Percentiles rank a stretch among this genome's conserved stretches.
phyloP scores from a whole-genome alignment of 2,797 vertebrate genomes.

The Melanotaenia parkinsoni region DNA sequence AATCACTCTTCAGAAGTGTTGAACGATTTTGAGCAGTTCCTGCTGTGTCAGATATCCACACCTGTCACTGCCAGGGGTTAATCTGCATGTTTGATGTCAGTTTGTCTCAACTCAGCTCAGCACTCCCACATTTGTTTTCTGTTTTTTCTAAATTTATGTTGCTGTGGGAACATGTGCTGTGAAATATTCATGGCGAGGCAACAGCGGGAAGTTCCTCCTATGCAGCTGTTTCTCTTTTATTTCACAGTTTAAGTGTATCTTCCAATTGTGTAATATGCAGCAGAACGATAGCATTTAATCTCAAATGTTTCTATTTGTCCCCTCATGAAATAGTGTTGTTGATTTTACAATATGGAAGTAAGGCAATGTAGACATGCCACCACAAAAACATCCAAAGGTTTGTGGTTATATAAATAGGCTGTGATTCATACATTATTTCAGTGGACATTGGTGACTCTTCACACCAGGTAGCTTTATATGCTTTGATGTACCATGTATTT shows the following conservation, averaged over 20 bases:
- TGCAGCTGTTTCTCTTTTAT: slow-evolving; percentile 22
- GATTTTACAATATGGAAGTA: too few species aligned
- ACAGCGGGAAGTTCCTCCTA: slow-evolving; percentile 5
- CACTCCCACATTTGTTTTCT: slow-evolving; percentile 20
- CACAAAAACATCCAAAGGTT: background rate
- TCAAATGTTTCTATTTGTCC: background rate
- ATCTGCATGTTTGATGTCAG: slow-evolving; percentile 37
- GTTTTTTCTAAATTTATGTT: slow-evolving; percentile 21
- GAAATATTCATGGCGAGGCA: slow-evolving; percentile 36
- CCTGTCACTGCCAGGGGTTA: slow-evolving; percentile 23
- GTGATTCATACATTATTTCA: background rate
- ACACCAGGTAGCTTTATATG: background rate
- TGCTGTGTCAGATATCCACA: slow-evolving; percentile 34
- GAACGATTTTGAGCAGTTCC: slow-evolving; percentile 29
- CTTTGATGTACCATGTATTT: background rate
- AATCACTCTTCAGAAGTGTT: slow-evolving; percentile 33
- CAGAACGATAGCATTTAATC: background rate
- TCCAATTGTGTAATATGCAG: background rate
- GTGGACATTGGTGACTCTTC: background rate
- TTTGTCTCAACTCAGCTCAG: slow-evolving; percentile 51
- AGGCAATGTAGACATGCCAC: background rate
- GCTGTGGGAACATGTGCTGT: slow-evolving; percentile 13
- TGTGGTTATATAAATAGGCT: background rate
- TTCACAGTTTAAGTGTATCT: slow-evolving; percentile 5
- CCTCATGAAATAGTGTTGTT: background rate